Base-by-base conservation (phyloP, 2,113 vertebrate genomes). In the Serilophus lunatus region DNA sequence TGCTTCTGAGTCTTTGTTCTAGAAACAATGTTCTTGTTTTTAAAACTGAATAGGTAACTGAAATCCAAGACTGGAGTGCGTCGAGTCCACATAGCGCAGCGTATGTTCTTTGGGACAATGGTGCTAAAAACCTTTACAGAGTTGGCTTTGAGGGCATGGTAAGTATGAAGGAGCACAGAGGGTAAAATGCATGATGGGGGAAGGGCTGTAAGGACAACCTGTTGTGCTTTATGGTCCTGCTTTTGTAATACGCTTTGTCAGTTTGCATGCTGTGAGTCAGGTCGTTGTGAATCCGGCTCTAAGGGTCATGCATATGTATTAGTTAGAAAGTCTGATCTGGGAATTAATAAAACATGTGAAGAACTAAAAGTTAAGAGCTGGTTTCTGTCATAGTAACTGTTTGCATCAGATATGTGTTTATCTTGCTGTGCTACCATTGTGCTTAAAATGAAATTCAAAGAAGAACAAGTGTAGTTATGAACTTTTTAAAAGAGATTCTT, bases 111-210 rank as follows among this genome's bases (percentile, higher is more conserved):
- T 99, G 99, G 99, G 99, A 99, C 98, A 99, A 99, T 95, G 99
- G 99, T 96, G 99, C 99, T 97, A 99, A 99, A 98, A 99, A 99
- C 98, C 98, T 99, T 86, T 99, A 99, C 97, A 97, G 99, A 98
- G 99, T 99, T 94, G 99, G 99, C 97, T 99, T 99, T 92, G 99
- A 99, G 97, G 99, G 99, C 98, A 99, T 99, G 99, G 99, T 99
- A 97, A 99, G 99, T 97, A 95, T 86, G 60, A 97, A 96, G 66
- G 89, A 82, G 56, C 54, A 95, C 68, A 95, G 82, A 79, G 80
- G 50, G 61, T 90, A 63, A 92, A 94, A 80, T 69, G 53, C 29
- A 31, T 45, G 72, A 10, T 56, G 93, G 64, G 85, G 94, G 82
- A 59, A 93, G 92, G 76, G 82, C 82, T 57, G 11, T 72, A 89